Percentiles rank a stretch among this genome's conserved stretches.
phyloP scores from a whole-genome alignment of 2,888 invertebrate genomes.

The Callosobruchus maculatus region DNA sequence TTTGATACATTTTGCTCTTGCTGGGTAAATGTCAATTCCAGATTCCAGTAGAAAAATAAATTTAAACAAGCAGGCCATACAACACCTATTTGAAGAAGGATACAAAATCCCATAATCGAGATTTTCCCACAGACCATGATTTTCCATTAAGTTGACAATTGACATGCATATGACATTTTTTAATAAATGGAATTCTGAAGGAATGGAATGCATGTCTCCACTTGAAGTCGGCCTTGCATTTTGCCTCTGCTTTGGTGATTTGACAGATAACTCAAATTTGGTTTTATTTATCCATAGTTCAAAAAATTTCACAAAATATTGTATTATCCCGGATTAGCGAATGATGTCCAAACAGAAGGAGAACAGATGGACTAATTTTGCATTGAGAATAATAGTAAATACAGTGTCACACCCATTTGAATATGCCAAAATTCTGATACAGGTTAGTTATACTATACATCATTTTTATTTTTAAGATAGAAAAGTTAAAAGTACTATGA shows the following conservation, averaged over 20 bases:
- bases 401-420: slow-evolving; percentile 77
- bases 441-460: slow-evolving; percentile 50
- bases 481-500: background rate
- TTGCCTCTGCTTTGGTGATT: background rate
- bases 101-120: too few relatives aligned
- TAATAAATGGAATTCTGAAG: slow-evolving; percentile 1
- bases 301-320: background rate
- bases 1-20: background rate
- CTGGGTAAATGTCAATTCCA: too few relatives aligned
- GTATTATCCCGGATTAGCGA: background rate
- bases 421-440: slow-evolving; percentile 83
- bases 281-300: background rate
- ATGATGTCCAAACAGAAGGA: slow-evolving; percentile 43
- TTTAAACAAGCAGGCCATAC: too few relatives aligned
- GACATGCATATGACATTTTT: background rate
- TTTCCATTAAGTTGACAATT: too few relatives aligned
- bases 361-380: slow-evolving; percentile 50
- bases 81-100: too few relatives aligned
- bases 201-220: background rate
- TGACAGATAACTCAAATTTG: slow-evolving; percentile 1
- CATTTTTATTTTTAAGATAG: background rate
- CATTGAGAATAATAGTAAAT: slow-evolving; percentile 58
- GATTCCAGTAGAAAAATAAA: too few relatives aligned
- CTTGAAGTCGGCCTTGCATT: background rate
- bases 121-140: too few relatives aligned